A percentile compares a stretch with the other conserved stretches of the same genome.
Evolutionary conservation across 2,888 invertebrate species (phyloP).

Genomic region (Drosophila subquinaria): DNA sequence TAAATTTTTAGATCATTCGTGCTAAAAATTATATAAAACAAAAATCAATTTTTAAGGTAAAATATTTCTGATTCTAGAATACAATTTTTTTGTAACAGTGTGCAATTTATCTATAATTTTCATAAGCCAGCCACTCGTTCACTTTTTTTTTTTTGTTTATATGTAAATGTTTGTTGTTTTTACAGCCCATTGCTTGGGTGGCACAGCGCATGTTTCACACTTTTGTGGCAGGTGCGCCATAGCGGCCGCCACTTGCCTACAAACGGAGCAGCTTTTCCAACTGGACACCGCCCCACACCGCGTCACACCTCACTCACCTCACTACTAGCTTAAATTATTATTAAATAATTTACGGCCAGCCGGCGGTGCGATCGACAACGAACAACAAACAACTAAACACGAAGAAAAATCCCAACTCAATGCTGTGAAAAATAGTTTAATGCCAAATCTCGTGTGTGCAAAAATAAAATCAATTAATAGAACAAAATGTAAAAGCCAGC

Average conservation of each 20-base stretch:
- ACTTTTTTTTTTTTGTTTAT: conserved; percentile 20
- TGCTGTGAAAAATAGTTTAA: conserved; percentile 19
- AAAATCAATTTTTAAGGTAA: neutral
- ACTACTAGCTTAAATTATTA: conserved; percentile 43
- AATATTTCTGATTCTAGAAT: neutral
- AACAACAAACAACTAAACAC: conserved; percentile 9
- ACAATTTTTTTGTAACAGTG: neutral
- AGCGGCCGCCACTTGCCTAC: conserved; percentile 61
- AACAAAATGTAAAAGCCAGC: neutral
- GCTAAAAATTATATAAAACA: neutral
- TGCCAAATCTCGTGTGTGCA: conserved; percentile 8
- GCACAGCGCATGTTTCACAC: conserved; percentile 23
- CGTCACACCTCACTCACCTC: conserved; percentile 5
- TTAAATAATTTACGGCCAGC: conserved; percentile 57
- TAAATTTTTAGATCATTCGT: neutral
- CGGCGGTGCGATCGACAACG: conserved; percentile 18
- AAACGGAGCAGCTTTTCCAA: conserved; percentile 12
- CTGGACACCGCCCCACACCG: conserved; percentile 7
- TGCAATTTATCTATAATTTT: conserved; percentile 67
- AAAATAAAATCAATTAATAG: conserved; percentile 12
- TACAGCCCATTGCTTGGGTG: conserved; percentile 44
- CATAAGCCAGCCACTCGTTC: conserved; percentile 32
- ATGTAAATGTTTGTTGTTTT: conserved; percentile 69
- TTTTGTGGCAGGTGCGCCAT: conserved; percentile 70
- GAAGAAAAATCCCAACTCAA: conserved; percentile 2